phyloP scores from a whole-genome alignment of 2,797 vertebrate genomes.

The Furcifer pardalis region DNA sequence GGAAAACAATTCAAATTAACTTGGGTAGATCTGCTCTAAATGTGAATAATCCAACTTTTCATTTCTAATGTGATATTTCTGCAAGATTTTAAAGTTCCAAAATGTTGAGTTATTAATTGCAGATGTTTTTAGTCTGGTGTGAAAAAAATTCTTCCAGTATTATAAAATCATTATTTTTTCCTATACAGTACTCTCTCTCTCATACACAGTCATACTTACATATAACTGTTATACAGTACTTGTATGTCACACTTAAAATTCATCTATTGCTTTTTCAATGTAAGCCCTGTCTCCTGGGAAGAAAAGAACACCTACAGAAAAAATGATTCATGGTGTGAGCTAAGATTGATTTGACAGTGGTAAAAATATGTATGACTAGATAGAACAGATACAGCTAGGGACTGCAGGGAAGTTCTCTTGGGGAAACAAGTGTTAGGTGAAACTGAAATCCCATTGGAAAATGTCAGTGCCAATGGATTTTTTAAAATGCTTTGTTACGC shows the following conservation, averaged over 20 bases:
- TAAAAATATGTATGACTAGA: constrained; percentile 10
- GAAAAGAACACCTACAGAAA: constrained; percentile 29
- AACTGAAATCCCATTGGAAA: constrained; percentile 27
- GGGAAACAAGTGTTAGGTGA: constrained; percentile 7
- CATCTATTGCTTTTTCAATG: constrained; percentile 21
- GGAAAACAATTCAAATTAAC: neutral
- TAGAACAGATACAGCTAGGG: constrained; percentile 15
- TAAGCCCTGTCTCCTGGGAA: constrained; percentile 25
- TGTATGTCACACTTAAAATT: neutral
- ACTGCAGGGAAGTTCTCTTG: neutral
- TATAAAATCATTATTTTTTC: constrained; percentile 27
- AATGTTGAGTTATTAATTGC: neutral
- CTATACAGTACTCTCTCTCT: neutral
- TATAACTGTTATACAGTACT: too few relatives aligned
- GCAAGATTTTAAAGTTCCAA: constrained; percentile 1
- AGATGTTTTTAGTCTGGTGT: constrained; percentile 27
- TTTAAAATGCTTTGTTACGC: neutral
- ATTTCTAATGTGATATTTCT: neutral
- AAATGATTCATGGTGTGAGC: neutral
- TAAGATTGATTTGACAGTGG: neutral
- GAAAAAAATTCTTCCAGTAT: constrained; percentile 21
- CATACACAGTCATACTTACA: neutral
- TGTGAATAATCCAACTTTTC: neutral
- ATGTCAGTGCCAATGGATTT: constrained; percentile 1
- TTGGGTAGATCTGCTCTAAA: neutral